A percentile compares a stretch with the other conserved stretches of the same genome.
Conservation (phyloP, 2,113 vertebrate genomes). For the Polyodon spathula region DNA sequence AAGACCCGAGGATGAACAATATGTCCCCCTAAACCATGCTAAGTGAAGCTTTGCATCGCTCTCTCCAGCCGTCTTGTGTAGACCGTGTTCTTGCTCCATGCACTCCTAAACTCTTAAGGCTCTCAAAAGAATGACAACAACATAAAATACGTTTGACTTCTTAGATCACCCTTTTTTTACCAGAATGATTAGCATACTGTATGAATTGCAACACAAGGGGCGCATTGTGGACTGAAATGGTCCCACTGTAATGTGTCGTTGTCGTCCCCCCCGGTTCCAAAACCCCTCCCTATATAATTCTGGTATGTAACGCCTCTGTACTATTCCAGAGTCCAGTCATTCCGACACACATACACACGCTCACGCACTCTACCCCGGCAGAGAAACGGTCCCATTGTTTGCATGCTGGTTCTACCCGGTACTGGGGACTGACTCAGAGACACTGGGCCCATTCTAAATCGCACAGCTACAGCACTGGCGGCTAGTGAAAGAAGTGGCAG, state of each 20-base stretch:
- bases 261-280: conserved; percentile 24
- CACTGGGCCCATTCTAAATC: conserved; percentile 36
- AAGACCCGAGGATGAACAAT: no score
- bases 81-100: no score
- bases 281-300: conserved; percentile 36
- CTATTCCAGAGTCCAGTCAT: conserved; percentile 47
- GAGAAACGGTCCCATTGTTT: conserved; percentile 1
- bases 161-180: conserved; percentile 14
- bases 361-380: conserved; percentile 17
- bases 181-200: conserved; percentile 30
- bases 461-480: neutral
- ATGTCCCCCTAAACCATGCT: neutral
- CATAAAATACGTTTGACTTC: neutral
- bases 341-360: conserved; percentile 33
- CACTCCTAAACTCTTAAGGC: neutral
- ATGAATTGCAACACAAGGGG: conserved; percentile 39
- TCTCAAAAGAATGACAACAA: conserved; percentile 1
- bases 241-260: conserved; percentile 28
- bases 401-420: neutral
- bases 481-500: neutral
- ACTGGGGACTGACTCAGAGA: conserved; percentile 26
- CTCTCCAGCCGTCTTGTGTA: no score
- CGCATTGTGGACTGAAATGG: conserved; percentile 51
- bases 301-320: conserved; percentile 48
- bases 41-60: neutral